Percentiles rank a stretch among this genome's conserved stretches.
These are phyloP conservation scores for Metalampra italica DNA, from an alignment of 2,888 invertebrate genomes.

Conservation along the genomic window DNA sequence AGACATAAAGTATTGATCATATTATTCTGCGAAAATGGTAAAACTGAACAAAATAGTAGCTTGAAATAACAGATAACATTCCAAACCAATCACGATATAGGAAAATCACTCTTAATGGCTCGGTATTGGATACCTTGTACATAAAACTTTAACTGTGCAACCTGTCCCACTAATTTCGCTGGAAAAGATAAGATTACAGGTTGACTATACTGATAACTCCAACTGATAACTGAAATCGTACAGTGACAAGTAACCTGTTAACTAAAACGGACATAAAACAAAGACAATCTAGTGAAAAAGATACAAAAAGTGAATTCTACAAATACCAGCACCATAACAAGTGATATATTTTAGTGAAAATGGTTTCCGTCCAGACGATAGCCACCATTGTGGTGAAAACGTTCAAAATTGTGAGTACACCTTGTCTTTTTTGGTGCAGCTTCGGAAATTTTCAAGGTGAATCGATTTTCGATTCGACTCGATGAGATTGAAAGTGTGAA, in stretches of 20 bases:
- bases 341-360: slow-evolving; percentile 60
- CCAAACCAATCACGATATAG: slow-evolving; percentile 8
- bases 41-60: slow-evolving; percentile 29
- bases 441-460: slow-evolving; percentile 5
- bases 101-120: slow-evolving; percentile 15
- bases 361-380: slow-evolving; percentile 90
- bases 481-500: slow-evolving; percentile 11
- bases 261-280: slow-evolving; percentile 57
- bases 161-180: slow-evolving; percentile 69
- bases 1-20: not conserved
- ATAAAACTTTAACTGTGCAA: slow-evolving; percentile 32
- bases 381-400: slow-evolving; percentile 89
- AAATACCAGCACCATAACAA: slow-evolving; percentile 22
- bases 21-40: slow-evolving; percentile 3
- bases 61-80: slow-evolving; percentile 18
- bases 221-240: slow-evolving; percentile 53
- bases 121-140: slow-evolving; percentile 18
- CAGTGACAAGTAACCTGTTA: slow-evolving; percentile 54
- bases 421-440: slow-evolving; percentile 12
- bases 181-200: slow-evolving; percentile 64
- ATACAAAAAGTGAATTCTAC: slow-evolving; percentile 16
- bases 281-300: slow-evolving; percentile 28
- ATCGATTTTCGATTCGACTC: slow-evolving; percentile 8
- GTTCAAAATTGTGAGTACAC: slow-evolving; percentile 86
- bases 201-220: slow-evolving; percentile 51